These are phyloP conservation scores for Morpho helenor DNA, from an alignment of 2,888 invertebrate species.

Conservation along the genomic window DNA sequence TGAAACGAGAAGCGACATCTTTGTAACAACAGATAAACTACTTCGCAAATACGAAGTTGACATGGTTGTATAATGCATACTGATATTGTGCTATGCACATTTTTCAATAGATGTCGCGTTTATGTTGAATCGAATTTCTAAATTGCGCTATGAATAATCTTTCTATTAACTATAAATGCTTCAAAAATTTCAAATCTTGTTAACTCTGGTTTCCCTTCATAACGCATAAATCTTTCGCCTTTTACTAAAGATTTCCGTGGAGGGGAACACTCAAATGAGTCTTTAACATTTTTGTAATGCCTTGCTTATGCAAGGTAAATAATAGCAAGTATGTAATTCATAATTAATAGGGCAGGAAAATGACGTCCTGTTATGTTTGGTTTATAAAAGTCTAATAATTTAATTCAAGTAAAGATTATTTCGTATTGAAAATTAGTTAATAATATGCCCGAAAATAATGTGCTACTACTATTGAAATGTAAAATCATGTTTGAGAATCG, in stretches of 20 bases:
- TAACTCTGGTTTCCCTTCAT: conserved; percentile 25
- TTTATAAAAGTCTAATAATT: no score
- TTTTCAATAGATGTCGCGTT: conserved; percentile 1
- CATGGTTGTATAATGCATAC: not conserved
- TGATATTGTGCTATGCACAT: not conserved
- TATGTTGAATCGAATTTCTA: not conserved
- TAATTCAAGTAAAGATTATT: no score
- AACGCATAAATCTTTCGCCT: conserved; percentile 87
- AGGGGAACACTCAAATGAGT: conserved; percentile 84
- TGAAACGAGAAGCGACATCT: no score
- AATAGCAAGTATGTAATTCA: no score
- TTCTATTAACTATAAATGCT: not conserved
- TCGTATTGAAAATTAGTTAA: no score
- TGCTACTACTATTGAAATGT: no score
- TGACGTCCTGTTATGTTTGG: no score
- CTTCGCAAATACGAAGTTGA: not conserved
- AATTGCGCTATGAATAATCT: conserved; percentile 1
- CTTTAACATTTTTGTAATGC: not conserved
- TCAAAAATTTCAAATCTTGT: not conserved
- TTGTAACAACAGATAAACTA: not conserved
- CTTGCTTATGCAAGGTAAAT: not conserved
- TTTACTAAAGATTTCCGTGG: conserved; percentile 90
- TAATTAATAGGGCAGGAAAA: no score
- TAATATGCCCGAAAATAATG: no score
- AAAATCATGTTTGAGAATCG: no score